These are phyloP conservation scores for Geophilus truncorum DNA, from an alignment of 2,888 invertebrate species.

Conservation along the genomic window DNA sequence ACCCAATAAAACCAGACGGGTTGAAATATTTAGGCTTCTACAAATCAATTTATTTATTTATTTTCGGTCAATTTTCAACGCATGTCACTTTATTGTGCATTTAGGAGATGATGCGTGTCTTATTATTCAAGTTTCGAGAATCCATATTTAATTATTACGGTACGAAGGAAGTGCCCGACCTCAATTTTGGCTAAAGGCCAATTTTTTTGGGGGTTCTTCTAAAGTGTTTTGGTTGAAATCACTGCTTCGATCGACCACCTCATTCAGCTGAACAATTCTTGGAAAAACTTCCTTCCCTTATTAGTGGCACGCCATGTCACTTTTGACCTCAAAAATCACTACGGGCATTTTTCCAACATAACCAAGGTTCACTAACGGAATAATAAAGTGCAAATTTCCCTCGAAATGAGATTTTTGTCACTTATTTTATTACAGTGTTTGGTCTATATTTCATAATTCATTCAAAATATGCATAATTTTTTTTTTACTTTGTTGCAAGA, in stretches of 20 bases:
- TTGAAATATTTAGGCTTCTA: not conserved
- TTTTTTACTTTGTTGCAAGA: no score
- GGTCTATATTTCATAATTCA: no score
- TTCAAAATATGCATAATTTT: no score
- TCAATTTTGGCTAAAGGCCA: not conserved
- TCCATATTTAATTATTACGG: not conserved
- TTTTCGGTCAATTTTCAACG: not conserved
- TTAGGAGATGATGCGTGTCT: not conserved
- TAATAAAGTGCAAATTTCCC: no score
- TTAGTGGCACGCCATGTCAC: not conserved
- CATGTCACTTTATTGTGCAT: not conserved
- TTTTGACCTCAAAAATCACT: constrained; percentile 4
- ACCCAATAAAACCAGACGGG: not conserved
- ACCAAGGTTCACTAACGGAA: no score
- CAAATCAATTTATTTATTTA: not conserved
- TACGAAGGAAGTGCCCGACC: not conserved
- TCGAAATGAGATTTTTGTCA: no score
- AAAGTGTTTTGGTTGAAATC: not conserved
- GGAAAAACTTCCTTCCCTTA: constrained; percentile 2
- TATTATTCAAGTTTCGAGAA: not conserved
- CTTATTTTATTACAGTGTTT: no score
- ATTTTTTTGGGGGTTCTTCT: not conserved
- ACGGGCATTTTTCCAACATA: not conserved
- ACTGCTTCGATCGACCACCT: constrained; percentile 19
- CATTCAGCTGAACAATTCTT: not conserved